A percentile compares a stretch with the other conserved stretches of the same genome.
Evolutionary conservation across 2,797 vertebrate species (phyloP).

Genomic region (Megaceryle alcyon): DNA sequence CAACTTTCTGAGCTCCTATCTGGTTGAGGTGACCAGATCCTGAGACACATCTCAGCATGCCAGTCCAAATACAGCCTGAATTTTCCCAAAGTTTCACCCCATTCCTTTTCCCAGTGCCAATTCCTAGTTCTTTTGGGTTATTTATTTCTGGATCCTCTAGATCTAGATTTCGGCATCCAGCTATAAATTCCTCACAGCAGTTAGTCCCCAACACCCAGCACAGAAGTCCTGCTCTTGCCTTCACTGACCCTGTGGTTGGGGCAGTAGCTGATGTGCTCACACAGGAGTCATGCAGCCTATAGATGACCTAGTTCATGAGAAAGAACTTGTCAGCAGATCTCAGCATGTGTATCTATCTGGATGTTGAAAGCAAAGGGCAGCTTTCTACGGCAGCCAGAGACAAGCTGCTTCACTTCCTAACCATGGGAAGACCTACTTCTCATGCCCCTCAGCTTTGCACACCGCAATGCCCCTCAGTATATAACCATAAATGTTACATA

Average conservation of each 20-base stretch:
- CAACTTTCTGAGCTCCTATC: not conserved
- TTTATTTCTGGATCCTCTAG: not conserved
- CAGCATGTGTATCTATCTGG: not conserved
- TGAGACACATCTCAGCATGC: not conserved
- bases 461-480: not conserved
- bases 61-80: not conserved
- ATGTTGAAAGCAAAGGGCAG: not conserved
- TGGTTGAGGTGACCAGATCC: not conserved
- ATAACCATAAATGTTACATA: not conserved
- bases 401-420: not conserved
- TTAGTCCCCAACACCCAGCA: not conserved
- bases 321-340: not conserved
- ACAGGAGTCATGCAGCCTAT: not conserved
- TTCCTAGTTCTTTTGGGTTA: not conserved
- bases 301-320: accelerated
- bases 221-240: not conserved
- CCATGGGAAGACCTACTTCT: not conserved
- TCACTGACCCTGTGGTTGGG: not conserved
- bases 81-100: not conserved
- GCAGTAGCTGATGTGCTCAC: not conserved
- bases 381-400: not conserved
- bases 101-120: not conserved
- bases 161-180: not conserved
- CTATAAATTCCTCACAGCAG: not conserved
- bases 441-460: not conserved